A percentile compares a stretch with the other conserved stretches of the same genome.
Conservation (phyloP, 2,113 vertebrate species). For the Pelecanoides urinatrix region DNA sequence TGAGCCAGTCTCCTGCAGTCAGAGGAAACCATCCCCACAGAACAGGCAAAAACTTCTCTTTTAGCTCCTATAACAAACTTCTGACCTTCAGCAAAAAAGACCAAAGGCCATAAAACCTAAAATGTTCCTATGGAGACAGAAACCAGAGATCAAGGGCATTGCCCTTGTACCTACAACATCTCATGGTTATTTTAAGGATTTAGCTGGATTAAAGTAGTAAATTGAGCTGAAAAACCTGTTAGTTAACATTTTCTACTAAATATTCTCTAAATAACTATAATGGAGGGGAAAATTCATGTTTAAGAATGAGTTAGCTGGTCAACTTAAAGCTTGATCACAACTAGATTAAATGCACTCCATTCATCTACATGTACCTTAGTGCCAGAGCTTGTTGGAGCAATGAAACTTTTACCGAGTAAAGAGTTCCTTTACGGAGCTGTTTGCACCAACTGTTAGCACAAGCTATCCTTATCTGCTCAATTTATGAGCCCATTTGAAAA, state of each 20-base stretch:
- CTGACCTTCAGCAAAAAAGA: not conserved
- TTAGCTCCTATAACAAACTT: not conserved
- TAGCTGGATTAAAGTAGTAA: not conserved
- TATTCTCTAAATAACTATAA: not conserved
- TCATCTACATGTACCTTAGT: not conserved
- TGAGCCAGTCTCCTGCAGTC: not conserved
- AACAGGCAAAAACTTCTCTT: not conserved
- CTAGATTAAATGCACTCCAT: not conserved
- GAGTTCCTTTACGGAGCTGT: not conserved
- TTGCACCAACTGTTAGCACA: not conserved
- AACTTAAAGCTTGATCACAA: not conserved
- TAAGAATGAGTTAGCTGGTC: not conserved
- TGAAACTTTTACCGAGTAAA: not conserved
- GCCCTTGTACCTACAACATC: not conserved
- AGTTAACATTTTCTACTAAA: not conserved
- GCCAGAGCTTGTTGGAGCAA: not conserved
- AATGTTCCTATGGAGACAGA: not conserved
- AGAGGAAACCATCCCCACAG: not conserved
- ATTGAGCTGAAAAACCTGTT: not conserved
- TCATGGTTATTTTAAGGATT: not conserved
- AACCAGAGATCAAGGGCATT: not conserved
- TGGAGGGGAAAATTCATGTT: not conserved
- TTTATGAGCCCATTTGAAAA: conserved; percentile 2
- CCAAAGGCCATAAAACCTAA: not conserved
- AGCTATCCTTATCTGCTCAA: not conserved